Conservation (phyloP, 1,140 invertebrate species). For the Drosophila varians region DNA sequence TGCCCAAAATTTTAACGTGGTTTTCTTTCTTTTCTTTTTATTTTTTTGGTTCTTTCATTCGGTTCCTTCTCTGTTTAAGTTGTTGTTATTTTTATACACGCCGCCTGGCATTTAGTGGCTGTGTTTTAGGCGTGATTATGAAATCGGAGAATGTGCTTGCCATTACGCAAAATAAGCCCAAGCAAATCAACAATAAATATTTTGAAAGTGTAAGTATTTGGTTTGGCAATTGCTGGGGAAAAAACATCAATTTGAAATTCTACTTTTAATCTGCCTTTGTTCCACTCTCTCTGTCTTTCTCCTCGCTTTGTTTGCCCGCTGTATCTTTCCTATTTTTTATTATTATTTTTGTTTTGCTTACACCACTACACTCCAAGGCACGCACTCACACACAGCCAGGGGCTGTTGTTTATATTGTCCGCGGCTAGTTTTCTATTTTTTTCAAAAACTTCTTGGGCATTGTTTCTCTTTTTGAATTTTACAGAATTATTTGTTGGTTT, state of each 20-base stretch:
- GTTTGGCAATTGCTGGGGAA: slow-evolving; percentile 30
- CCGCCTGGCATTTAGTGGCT: slow-evolving; percentile 41
- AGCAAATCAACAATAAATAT: slow-evolving; percentile 4
- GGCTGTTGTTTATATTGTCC: slow-evolving; percentile 15
- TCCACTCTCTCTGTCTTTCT: slow-evolving; percentile 17
- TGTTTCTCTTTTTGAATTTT: slow-evolving; percentile 20
- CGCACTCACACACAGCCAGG: not conserved
- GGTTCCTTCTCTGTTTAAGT: not conserved
- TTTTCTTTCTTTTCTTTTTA: slow-evolving; percentile 48
- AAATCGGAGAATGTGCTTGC: slow-evolving; percentile 38
- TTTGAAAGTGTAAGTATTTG: slow-evolving; percentile 17
- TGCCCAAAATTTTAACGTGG: slow-evolving; percentile 66
- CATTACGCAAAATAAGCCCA: slow-evolving; percentile 20
- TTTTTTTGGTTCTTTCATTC: slow-evolving; percentile 29
- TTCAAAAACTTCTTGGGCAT: slow-evolving; percentile 24
- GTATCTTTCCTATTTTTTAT: slow-evolving; percentile 20
- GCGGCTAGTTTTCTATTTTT: slow-evolving; percentile 5
- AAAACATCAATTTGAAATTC: slow-evolving; percentile 27
- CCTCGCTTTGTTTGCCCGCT: slow-evolving; percentile 24
- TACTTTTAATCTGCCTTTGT: slow-evolving; percentile 27
- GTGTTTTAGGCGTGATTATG: slow-evolving; percentile 53
- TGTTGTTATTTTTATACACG: slow-evolving; percentile 45
- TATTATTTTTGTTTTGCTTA: slow-evolving; percentile 37
- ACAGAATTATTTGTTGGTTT: not conserved
- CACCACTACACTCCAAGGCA: slow-evolving; percentile 17